Base-by-base conservation (phyloP, 2,113 vertebrate species). In the Pseudopodoces humilis region DNA sequence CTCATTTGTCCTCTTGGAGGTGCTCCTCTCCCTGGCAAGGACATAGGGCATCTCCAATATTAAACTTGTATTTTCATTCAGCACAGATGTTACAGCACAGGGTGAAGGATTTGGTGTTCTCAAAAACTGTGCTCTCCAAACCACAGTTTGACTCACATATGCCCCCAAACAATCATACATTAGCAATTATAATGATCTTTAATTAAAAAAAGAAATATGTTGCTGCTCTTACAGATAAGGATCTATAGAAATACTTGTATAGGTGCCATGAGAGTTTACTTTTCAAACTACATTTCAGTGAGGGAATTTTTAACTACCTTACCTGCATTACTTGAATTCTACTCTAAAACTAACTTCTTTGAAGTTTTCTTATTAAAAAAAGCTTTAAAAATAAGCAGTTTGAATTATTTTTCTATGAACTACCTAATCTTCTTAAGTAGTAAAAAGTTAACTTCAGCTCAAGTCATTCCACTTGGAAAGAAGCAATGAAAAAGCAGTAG, bases 131-230 rank as follows among this genome's bases (percentile, higher is more conserved):
- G 31, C 67, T 93, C 88, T 83, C 79, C 86, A 96, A 96, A 86
- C 94, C 93, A 81, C 92, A 88, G 70, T 71, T 96, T 92, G 94
- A 97, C 92, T 96, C 96, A 96, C 46, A 46, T 56, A 93, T 96
- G 93, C 92, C 94, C 95, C 94, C 87, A 95, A 96, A 96, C 86
- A 93, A 90, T 53, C 85, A 78, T 11, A 81, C 90, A 93, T 96
- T 96, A 97, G 92, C 92, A 96, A 96, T 94, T 96, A 96, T 90
- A 95, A 96, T 94, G 95, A 96, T 96, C 76, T 88, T 94, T 96
- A 96, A 95, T 96, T 96, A 97, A 95, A 96, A 88, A 91, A 93
- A 95, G 53, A 95, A 96, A 27, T 91, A 91, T 65, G 92, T 67
- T 96, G 82, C 88, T 96, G 67, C 87, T 95, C 56, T 90, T 74